A percentile compares a stretch with the other conserved stretches of the same genome.
Conservation (phyloP, 2,797 vertebrate genomes). For the Erithacus rubecula region DNA sequence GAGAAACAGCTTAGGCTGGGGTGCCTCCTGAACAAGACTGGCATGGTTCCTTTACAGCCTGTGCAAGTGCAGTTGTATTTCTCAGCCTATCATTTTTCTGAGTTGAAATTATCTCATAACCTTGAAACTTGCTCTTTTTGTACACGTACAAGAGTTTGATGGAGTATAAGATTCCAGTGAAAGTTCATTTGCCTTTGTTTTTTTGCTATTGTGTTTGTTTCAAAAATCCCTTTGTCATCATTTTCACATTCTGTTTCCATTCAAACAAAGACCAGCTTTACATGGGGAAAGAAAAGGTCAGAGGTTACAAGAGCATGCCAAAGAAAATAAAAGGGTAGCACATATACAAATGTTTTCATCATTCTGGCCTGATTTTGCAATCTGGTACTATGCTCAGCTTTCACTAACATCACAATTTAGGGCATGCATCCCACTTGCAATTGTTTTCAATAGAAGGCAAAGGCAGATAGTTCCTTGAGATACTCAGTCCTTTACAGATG, state of each 20-base stretch:
- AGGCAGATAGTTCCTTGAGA: slow-evolving; percentile 35
- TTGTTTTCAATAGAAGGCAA: slow-evolving; percentile 48
- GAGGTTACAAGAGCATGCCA: slow-evolving; percentile 46
- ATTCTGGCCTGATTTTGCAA: slow-evolving; percentile 64
- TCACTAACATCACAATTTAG: slow-evolving; percentile 58
- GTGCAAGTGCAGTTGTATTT: neutral
- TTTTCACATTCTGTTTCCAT: slow-evolving; percentile 58
- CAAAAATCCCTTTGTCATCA: slow-evolving; percentile 58
- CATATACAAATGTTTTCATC: slow-evolving; percentile 69
- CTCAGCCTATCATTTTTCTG: neutral
- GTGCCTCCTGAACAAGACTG: neutral
- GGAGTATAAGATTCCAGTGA: slow-evolving; percentile 6
- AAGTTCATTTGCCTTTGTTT: slow-evolving; percentile 49
- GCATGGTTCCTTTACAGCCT: neutral
- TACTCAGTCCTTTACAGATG: slow-evolving; percentile 7
- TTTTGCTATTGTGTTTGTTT: slow-evolving; percentile 35
- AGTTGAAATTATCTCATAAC: neutral
- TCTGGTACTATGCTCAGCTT: slow-evolving; percentile 53
- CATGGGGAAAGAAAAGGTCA: slow-evolving; percentile 42
- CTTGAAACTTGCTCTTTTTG: neutral
- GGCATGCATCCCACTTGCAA: slow-evolving; percentile 40
- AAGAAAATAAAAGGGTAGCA: slow-evolving; percentile 67
- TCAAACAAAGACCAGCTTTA: slow-evolving; percentile 62
- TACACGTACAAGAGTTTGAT: neutral
- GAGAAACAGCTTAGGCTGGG: neutral